phyloP scores from a whole-genome alignment of 2,888 invertebrate genomes.

The Xiphydria camelus region DNA sequence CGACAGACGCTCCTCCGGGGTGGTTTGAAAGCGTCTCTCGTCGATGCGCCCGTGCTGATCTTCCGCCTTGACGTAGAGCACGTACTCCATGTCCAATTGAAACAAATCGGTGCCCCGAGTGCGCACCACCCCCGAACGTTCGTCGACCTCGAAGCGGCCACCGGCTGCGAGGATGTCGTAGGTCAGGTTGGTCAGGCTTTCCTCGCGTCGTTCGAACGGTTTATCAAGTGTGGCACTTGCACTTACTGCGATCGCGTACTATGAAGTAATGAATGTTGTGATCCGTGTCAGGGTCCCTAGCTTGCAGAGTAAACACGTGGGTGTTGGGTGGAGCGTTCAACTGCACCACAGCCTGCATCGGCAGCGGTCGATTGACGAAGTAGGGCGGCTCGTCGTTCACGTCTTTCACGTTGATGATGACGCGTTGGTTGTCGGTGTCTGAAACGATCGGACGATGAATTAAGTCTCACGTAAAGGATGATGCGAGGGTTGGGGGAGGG shows the following conservation, averaged over 20 bases:
- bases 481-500: background rate
- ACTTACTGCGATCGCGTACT: constrained; percentile 79
- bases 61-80: constrained; percentile 93
- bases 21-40: constrained; percentile 86
- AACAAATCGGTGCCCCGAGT: constrained; percentile 90
- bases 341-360: constrained; percentile 97
- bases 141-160: constrained; percentile 81
- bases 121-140: constrained; percentile 88
- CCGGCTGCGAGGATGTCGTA: constrained; percentile 59
- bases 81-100: constrained; percentile 95
- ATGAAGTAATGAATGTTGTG: constrained; percentile 96
- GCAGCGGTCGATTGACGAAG: constrained; percentile 95
- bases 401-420: constrained; percentile 93
- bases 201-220: too few species aligned
- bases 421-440: constrained; percentile 94
- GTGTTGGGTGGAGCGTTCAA: constrained; percentile 94
- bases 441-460: too few species aligned
- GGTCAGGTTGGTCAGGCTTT: too few species aligned
- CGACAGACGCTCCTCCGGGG: constrained; percentile 87
- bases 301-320: constrained; percentile 95
- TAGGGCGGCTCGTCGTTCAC: constrained; percentile 97
- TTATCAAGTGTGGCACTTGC: constrained; percentile 14
- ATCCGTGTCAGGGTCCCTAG: constrained; percentile 94
- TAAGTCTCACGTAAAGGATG: background rate
- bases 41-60: constrained; percentile 94